A percentile compares a stretch with the other conserved stretches of the same genome.
Conservation (phyloP, 2,113 vertebrate genomes). For the Archocentrus centrarchus region DNA sequence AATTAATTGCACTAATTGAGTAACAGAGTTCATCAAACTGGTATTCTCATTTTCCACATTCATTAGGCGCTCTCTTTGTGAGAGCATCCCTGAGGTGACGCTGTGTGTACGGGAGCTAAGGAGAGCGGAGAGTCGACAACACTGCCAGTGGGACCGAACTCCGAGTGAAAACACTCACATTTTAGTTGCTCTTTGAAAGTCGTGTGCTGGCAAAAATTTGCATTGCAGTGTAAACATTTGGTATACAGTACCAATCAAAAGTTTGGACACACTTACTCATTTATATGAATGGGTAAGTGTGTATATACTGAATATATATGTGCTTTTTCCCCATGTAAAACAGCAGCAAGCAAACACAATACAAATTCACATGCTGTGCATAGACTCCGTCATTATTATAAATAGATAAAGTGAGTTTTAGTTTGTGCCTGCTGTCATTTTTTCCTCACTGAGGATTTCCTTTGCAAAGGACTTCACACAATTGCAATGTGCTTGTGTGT, state of each 20-base stretch:
- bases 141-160: constrained; percentile 28
- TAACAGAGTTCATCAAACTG: constrained; percentile 91
- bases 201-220: constrained; percentile 5
- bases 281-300: too few relatives aligned
- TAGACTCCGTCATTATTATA: neutral
- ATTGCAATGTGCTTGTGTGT: constrained; percentile 5
- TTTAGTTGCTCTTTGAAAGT: constrained; percentile 11
- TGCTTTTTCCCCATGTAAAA: neutral
- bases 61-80: constrained; percentile 82
- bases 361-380: neutral
- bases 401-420: neutral
- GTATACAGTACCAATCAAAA: too few relatives aligned
- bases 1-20: constrained; percentile 96
- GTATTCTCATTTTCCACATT: constrained; percentile 87
- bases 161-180: constrained; percentile 4
- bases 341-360: neutral
- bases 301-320: neutral
- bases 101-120: constrained; percentile 24
- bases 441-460: constrained; percentile 27
- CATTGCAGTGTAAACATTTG: constrained; percentile 20
- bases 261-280: too few relatives aligned
- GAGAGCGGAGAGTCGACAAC: constrained; percentile 26
- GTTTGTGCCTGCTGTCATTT: constrained; percentile 27
- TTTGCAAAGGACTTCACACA: constrained; percentile 39
- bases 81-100: constrained; percentile 70